Conservation (phyloP, 2,888 invertebrate genomes). For the Lycia hirtaria region DNA sequence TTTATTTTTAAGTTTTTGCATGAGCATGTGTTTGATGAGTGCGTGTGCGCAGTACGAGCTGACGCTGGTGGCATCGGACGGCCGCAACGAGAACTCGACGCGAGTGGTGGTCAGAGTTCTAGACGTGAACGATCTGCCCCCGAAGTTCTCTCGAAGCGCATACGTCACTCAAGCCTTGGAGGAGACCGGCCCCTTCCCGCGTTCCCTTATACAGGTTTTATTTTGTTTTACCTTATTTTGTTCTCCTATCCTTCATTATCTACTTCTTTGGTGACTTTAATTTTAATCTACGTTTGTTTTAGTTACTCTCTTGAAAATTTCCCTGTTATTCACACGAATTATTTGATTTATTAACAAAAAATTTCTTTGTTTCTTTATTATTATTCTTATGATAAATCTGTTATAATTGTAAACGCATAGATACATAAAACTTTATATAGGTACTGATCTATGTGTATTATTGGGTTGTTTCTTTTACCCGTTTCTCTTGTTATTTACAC, state of each 20-base stretch:
- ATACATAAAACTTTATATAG: neutral
- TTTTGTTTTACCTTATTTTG: slow-evolving; percentile 49
- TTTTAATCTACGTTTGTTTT: slow-evolving; percentile 5
- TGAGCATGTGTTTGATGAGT: slow-evolving; percentile 77
- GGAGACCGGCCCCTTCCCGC: slow-evolving; percentile 90
- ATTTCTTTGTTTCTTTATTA: neutral
- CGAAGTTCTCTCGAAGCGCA: slow-evolving; percentile 89
- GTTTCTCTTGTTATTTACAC: neutral
- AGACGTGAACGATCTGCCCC: slow-evolving; percentile 96
- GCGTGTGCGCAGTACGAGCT: slow-evolving; percentile 90
- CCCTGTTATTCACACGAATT: neutral
- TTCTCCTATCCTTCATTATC: slow-evolving; percentile 16
- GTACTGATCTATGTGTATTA: neutral
- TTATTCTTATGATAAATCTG: neutral
- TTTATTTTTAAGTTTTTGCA: slow-evolving; percentile 57
- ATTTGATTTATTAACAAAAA: neutral
- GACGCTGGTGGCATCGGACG: slow-evolving; percentile 95
- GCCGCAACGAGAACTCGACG: slow-evolving; percentile 95
- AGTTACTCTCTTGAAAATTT: neutral
- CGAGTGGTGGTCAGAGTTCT: slow-evolving; percentile 92
- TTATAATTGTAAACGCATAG: neutral
- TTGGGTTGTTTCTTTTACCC: neutral
- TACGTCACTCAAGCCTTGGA: slow-evolving; percentile 91
- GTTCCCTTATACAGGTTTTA: slow-evolving; percentile 89
- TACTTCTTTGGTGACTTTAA: neutral